Conservation (phyloP, 2,888 invertebrate genomes). For the Holacanthella duospinosa region DNA sequence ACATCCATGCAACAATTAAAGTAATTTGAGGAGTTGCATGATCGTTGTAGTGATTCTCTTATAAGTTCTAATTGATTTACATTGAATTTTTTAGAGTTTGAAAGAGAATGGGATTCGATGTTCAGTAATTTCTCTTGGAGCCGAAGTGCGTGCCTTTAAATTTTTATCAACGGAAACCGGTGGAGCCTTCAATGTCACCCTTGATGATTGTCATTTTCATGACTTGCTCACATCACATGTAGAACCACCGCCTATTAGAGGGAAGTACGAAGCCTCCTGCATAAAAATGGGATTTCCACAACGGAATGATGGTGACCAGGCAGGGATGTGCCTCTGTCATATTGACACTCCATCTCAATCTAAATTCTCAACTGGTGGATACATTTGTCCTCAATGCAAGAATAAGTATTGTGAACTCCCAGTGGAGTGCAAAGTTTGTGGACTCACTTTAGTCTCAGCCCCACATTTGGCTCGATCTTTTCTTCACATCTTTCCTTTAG, state of each 20-base stretch:
- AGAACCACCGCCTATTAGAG: conserved; percentile 47
- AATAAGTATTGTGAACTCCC: conserved; percentile 97
- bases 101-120: conserved; percentile 76
- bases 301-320: conserved; percentile 53
- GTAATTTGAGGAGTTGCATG: conserved; percentile 41
- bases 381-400: conserved; percentile 88
- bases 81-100: conserved; percentile 41
- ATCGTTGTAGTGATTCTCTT: not conserved
- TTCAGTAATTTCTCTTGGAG: conserved; percentile 88
- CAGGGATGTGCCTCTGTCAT: conserved; percentile 40
- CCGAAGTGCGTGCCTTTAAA: conserved; percentile 85
- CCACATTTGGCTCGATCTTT: conserved; percentile 95
- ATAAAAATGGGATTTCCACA: conserved; percentile 97
- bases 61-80: conserved; percentile 7
- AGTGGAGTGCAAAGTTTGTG: conserved; percentile 90
- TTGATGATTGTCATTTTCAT: conserved; percentile 66
- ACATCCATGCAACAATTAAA: conserved; percentile 73
- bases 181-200: conserved; percentile 74
- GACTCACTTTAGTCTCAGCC: conserved; percentile 89
- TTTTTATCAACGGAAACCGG: conserved; percentile 74
- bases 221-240: conserved; percentile 47
- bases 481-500: conserved; percentile 91
- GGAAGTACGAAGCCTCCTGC: conserved; percentile 57
- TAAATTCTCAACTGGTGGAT: conserved; percentile 51
- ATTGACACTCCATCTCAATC: conserved; percentile 23